Percentiles rank a stretch among this genome's conserved stretches.
These are phyloP conservation scores for Sebastes nivosus DNA, from an alignment of 2,797 vertebrate genomes.

Conservation along the genomic window DNA sequence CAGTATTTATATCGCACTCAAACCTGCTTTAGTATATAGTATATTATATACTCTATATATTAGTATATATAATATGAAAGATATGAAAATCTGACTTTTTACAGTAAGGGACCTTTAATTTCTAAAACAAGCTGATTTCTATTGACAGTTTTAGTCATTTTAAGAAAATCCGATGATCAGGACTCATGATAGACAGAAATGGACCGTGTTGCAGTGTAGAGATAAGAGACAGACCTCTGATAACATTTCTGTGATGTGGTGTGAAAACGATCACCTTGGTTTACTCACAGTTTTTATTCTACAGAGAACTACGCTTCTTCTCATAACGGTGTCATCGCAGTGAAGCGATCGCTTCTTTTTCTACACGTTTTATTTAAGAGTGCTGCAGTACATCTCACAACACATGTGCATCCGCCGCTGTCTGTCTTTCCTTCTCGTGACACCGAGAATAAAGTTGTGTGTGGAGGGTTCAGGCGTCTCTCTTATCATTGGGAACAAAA, in stretches of 20 bases:
- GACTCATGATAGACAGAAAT: background rate
- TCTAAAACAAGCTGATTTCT: background rate
- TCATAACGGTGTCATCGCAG: background rate
- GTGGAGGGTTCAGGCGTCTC: background rate
- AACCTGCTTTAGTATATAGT: no score
- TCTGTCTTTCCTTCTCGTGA: background rate
- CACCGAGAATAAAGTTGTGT: conserved; percentile 15
- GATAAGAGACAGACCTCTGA: background rate
- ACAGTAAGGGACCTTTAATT: no score
- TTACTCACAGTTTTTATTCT: background rate
- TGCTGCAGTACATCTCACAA: background rate
- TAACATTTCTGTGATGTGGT: background rate
- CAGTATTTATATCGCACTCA: no score
- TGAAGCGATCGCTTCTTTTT: background rate
- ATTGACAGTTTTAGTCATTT: background rate
- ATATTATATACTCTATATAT: no score
- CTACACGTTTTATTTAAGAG: background rate
- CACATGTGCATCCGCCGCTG: background rate
- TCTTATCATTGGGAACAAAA: background rate
- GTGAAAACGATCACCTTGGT: background rate
- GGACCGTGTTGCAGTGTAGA: background rate
- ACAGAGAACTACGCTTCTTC: background rate
- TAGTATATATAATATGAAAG: no score
- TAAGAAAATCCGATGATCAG: background rate
- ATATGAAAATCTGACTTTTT: no score